Evolutionary conservation across 2,113 vertebrate genomes (phyloP).

Genomic region (Ellobius talpinus): DNA sequence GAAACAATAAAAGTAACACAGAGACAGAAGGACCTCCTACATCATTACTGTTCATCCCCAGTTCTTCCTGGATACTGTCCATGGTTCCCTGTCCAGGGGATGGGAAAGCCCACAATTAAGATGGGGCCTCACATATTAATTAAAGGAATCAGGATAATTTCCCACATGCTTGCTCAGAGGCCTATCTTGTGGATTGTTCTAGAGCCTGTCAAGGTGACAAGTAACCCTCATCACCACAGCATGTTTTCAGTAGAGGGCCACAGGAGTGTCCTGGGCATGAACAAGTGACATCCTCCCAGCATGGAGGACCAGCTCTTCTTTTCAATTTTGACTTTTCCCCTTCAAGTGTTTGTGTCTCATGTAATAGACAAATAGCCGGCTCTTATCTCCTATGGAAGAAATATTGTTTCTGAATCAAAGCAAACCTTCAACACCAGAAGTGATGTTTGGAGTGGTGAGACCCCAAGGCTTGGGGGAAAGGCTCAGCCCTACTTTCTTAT

Average conservation of each 20-base stretch:
- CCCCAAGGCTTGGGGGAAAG: neutral
- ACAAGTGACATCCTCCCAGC: neutral
- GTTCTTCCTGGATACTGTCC: neutral
- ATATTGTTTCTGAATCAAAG: neutral
- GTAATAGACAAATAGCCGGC: neutral
- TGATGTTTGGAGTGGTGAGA: neutral
- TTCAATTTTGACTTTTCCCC: neutral
- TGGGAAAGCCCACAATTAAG: neutral
- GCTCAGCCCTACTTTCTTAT: neutral
- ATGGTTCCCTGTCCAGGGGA: neutral
- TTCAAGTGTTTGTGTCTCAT: neutral
- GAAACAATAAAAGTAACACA: too few species aligned
- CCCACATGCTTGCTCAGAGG: neutral
- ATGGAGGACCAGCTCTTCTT: neutral
- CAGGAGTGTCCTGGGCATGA: fast-evolving
- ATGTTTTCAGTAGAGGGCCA: neutral
- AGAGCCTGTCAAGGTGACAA: neutral
- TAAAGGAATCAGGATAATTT: neutral
- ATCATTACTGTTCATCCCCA: neutral
- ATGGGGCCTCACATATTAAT: neutral
- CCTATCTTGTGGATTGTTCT: neutral
- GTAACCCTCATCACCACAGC: neutral
- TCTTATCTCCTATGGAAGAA: neutral
- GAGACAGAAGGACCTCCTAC: too few species aligned
- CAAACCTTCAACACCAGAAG: neutral